These are phyloP conservation scores for Parelbella ahira DNA, from an alignment of 2,888 invertebrate genomes.

Conservation along the genomic window DNA sequence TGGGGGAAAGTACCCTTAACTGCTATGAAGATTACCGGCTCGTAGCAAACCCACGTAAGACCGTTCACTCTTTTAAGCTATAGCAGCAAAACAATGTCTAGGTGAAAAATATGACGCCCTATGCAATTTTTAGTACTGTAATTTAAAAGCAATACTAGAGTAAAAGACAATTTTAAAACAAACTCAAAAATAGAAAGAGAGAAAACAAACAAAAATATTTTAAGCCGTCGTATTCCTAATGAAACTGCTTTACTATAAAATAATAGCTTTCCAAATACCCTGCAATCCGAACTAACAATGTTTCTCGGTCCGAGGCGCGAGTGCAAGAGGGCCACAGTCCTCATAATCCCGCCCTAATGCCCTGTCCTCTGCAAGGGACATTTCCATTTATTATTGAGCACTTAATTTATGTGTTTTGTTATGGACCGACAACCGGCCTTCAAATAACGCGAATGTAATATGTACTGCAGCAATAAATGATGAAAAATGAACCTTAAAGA, in stretches of 20 bases:
- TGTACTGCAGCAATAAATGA: constrained; percentile 2
- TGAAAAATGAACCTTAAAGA: constrained; percentile 33
- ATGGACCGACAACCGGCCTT: constrained; percentile 73
- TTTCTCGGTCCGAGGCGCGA: constrained; percentile 40
- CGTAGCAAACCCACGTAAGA: too few relatives aligned
- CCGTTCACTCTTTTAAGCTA: too few relatives aligned
- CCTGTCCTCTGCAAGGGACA: constrained; percentile 80
- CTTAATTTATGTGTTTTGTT: constrained; percentile 82
- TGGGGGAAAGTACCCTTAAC: too few relatives aligned
- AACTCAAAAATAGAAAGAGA: too few relatives aligned
- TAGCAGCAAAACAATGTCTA: too few relatives aligned
- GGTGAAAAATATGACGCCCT: too few relatives aligned
- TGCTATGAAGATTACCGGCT: too few relatives aligned
- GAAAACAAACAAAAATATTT: constrained; percentile 1
- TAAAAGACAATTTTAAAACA: too few relatives aligned
- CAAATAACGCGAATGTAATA: constrained; percentile 40
- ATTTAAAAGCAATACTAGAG: too few relatives aligned
- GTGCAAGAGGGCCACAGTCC: constrained; percentile 60
- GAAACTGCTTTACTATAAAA: constrained; percentile 22
- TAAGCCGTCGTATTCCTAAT: constrained; percentile 1
- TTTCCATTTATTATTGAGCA: constrained; percentile 82
- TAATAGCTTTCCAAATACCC: constrained; percentile 29
- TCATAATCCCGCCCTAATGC: constrained; percentile 80
- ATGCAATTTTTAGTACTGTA: too few relatives aligned
- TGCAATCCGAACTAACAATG: constrained; percentile 27